These are phyloP conservation scores for Sepiola atlantica DNA, from an alignment of 2,888 invertebrate genomes.

Conservation along the genomic window DNA sequence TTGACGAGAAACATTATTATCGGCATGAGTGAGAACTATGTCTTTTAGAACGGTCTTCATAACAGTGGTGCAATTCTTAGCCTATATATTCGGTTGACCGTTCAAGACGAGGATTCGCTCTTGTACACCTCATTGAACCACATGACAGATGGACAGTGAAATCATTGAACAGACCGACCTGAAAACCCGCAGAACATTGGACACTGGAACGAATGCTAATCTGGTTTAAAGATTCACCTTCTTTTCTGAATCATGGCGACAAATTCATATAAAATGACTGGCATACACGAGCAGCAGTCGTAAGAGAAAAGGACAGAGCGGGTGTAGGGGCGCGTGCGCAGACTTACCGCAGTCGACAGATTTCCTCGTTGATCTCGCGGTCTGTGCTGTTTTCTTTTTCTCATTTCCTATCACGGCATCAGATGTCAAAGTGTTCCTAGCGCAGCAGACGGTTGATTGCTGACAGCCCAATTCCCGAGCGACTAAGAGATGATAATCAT, in stretches of 20 bases:
- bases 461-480: background rate
- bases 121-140: slow-evolving; percentile 32
- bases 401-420: background rate
- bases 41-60: background rate
- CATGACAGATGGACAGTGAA: background rate
- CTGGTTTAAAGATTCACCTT: background rate
- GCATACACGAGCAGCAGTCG: background rate
- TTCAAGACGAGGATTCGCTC: background rate
- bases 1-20: no score
- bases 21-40: background rate
- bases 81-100: background rate
- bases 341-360: background rate
- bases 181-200: background rate
- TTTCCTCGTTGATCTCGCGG: background rate
- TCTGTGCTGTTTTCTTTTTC: background rate
- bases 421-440: background rate
- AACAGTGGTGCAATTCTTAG: background rate
- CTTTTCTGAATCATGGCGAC: background rate
- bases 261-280: background rate
- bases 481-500: background rate
- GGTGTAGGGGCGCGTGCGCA: background rate
- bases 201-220: background rate
- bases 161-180: background rate
- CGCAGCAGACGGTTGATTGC: slow-evolving; percentile 32
- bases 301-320: background rate